phyloP scores from a whole-genome alignment of 1,140 invertebrate genomes.

The Neoseiulus cucumeris region DNA sequence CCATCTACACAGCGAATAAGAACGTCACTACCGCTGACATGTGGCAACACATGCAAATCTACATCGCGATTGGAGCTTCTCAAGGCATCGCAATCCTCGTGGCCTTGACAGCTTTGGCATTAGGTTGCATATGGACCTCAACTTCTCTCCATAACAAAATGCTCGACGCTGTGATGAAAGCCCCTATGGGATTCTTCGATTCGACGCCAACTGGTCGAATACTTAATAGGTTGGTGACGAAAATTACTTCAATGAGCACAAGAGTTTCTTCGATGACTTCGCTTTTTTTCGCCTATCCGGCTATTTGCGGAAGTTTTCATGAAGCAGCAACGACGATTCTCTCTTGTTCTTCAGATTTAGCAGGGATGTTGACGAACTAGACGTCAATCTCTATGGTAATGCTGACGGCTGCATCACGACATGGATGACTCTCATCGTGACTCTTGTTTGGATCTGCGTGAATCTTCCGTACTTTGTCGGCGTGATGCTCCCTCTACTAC shows the following conservation, averaged over 20 bases:
- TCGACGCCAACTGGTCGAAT: slow-evolving; percentile 22
- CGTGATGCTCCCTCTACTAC: background rate
- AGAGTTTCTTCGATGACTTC: too few species aligned
- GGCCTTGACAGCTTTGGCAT: slow-evolving; percentile 41
- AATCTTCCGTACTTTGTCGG: background rate
- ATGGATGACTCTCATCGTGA: background rate
- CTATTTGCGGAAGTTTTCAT: too few species aligned
- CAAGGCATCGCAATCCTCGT: background rate
- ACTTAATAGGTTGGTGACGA: slow-evolving; percentile 21
- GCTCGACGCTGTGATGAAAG: slow-evolving; percentile 37
- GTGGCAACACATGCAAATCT: background rate
- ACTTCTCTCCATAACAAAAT: slow-evolving; percentile 57
- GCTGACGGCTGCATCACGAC: background rate
- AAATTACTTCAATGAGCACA: background rate
- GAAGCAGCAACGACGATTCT: too few species aligned
- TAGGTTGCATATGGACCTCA: slow-evolving; percentile 54
- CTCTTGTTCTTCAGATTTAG: background rate
- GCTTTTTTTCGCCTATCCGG: too few species aligned
- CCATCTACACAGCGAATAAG: too few species aligned
- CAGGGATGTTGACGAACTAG: background rate
- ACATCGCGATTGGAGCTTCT: background rate
- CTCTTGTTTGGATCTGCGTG: background rate
- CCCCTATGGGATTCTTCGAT: slow-evolving; percentile 29
- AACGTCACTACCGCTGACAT: background rate
- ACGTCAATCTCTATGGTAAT: background rate